Conservation (phyloP, 2,113 vertebrate species). For the Mus pahari region DNA sequence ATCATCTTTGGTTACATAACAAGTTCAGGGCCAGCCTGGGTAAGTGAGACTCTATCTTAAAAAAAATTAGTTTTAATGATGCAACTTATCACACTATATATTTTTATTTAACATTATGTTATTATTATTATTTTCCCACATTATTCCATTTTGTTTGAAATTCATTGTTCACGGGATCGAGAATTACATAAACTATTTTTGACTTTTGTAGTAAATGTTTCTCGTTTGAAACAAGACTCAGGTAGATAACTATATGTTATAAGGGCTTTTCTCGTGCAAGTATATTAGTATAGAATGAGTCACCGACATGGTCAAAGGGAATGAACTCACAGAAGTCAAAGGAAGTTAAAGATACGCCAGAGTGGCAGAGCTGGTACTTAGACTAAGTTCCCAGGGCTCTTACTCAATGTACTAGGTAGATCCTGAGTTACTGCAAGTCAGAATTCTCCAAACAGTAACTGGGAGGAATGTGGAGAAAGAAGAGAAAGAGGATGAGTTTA, state of each 20-base stretch:
- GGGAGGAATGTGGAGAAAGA: neutral
- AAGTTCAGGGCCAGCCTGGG: neutral
- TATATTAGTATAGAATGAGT: conserved; percentile 4
- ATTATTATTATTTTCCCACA: conserved; percentile 2
- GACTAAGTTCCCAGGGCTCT: neutral
- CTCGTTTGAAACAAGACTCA: conserved; percentile 13
- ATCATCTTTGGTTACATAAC: neutral
- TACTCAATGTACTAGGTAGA: neutral
- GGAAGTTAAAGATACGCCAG: neutral
- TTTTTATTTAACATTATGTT: conserved; percentile 34
- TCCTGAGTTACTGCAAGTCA: neutral
- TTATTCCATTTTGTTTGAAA: conserved; percentile 56
- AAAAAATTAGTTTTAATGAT: neutral
- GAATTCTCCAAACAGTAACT: neutral
- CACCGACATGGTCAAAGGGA: neutral
- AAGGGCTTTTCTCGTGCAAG: conserved; percentile 31
- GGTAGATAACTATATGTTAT: conserved; percentile 5
- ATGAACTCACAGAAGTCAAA: neutral
- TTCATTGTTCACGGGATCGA: neutral
- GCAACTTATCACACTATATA: neutral
- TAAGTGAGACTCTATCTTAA: neutral
- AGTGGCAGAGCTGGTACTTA: neutral
- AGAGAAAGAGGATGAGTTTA: neutral
- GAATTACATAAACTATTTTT: neutral
- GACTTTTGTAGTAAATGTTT: conserved; percentile 38